Conservation (phyloP, 2,113 vertebrate species). For the Perca schrenkii region DNA sequence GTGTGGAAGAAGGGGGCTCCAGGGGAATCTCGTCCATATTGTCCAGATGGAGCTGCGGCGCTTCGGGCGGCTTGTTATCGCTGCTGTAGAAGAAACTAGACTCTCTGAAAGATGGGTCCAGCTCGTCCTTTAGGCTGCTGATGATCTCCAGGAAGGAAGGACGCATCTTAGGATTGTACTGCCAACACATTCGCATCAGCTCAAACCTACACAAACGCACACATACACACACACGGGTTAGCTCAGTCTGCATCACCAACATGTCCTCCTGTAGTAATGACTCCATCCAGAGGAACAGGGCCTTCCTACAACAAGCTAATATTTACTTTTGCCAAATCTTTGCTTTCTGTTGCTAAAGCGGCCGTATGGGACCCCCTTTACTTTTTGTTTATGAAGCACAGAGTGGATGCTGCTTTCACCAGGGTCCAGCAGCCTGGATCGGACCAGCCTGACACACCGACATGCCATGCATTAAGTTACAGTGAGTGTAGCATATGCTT, state of each 20-base stretch:
- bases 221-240: slow-evolving; percentile 31
- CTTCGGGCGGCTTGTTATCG: slow-evolving; percentile 92
- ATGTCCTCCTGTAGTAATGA: slow-evolving; percentile 28
- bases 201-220: slow-evolving; percentile 88
- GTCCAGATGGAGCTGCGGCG: slow-evolving; percentile 90
- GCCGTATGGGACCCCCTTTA: slow-evolving; percentile 1
- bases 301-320: slow-evolving; percentile 42
- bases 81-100: slow-evolving; percentile 98
- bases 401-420: slow-evolving; percentile 23
- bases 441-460: not conserved
- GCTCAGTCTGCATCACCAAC: slow-evolving; percentile 15
- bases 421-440: not conserved
- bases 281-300: slow-evolving; percentile 17
- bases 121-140: slow-evolving; percentile 93
- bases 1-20: slow-evolving; percentile 81
- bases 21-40: slow-evolving; percentile 91
- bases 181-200: slow-evolving; percentile 98
- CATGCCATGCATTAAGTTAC: not conserved
- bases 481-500: not conserved
- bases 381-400: slow-evolving; percentile 39
- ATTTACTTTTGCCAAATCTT: slow-evolving; percentile 56
- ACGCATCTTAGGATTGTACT: slow-evolving; percentile 98
- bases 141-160: slow-evolving; percentile 98
- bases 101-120: slow-evolving; percentile 92
- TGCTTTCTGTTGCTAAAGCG: slow-evolving; percentile 55